Percentiles rank a stretch among this genome's conserved stretches.
Evolutionary conservation across 2,888 invertebrate species (phyloP).

Genomic region (Achlya flavicornis): DNA sequence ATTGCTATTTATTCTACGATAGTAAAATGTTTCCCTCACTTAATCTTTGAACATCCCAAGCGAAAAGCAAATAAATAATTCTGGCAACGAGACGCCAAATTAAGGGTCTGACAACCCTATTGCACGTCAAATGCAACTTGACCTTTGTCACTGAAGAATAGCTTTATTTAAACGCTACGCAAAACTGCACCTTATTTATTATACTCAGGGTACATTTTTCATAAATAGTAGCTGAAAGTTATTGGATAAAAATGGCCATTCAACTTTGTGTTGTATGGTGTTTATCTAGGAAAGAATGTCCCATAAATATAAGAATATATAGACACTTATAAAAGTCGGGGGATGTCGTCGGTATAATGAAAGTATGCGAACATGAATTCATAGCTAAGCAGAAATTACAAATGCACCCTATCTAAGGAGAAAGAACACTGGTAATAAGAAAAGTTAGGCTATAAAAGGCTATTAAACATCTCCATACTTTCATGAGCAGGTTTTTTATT

Average conservation of each 20-base stretch:
- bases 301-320: slow-evolving; percentile 15
- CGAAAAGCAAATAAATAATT: slow-evolving; percentile 53
- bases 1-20: too few relatives aligned
- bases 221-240: slow-evolving; percentile 6
- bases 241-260: slow-evolving; percentile 15
- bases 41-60: slow-evolving; percentile 23
- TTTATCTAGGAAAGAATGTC: slow-evolving; percentile 13
- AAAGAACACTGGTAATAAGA: slow-evolving; percentile 1
- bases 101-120: slow-evolving; percentile 44
- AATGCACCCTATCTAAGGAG: background rate
- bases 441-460: background rate
- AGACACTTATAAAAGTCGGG: slow-evolving; percentile 1
- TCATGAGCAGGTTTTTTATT: background rate
- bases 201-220: slow-evolving; percentile 2
- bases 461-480: background rate
- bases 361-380: background rate
- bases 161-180: background rate
- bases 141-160: slow-evolving; percentile 24
- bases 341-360: slow-evolving; percentile 2
- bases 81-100: slow-evolving; percentile 53
- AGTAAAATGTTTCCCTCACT: background rate
- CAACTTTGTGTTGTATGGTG: slow-evolving; percentile 14
- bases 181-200: background rate
- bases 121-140: slow-evolving; percentile 48
- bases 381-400: slow-evolving; percentile 4